These are phyloP conservation scores for Aphelenchoides bicaudatus DNA, from an alignment of 2,888 invertebrate species.

Conservation along the genomic window DNA sequence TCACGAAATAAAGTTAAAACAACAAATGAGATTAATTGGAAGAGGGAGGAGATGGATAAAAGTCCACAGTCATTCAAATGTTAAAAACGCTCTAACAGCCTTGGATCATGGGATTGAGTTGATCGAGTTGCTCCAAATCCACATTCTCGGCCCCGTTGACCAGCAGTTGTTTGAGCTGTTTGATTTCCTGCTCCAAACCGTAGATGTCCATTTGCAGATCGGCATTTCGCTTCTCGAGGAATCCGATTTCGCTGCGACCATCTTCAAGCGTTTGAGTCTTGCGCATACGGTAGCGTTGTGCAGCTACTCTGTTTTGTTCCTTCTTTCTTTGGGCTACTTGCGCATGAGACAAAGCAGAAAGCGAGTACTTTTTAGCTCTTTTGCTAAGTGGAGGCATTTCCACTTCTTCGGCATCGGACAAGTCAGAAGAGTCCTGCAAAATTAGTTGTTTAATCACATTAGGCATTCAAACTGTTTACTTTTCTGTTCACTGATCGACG, in stretches of 20 bases:
- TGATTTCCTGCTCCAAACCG: constrained; percentile 43
- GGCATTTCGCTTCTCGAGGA: constrained; percentile 40
- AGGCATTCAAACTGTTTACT: neutral
- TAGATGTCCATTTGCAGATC: constrained; percentile 42
- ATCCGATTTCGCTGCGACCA: constrained; percentile 30
- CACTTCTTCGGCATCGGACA: constrained; percentile 13
- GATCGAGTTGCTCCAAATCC: neutral
- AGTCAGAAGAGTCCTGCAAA: neutral
- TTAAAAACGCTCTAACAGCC: too few species aligned
- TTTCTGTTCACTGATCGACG: neutral
- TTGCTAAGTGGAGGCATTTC: constrained; percentile 6
- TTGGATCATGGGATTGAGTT: too few species aligned
- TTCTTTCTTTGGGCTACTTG: constrained; percentile 53
- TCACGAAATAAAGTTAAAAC: too few species aligned
- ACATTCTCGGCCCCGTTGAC: constrained; percentile 14
- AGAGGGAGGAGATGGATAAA: constrained; percentile 3
- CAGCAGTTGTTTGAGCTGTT: constrained; percentile 27
- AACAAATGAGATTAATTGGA: constrained; percentile 7
- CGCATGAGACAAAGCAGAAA: constrained; percentile 42
- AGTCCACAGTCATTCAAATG: too few species aligned
- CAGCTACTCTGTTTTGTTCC: constrained; percentile 54
- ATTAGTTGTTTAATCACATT: neutral
- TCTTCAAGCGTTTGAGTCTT: constrained; percentile 28
- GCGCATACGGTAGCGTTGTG: constrained; percentile 45
- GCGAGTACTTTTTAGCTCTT: constrained; percentile 41